Conservation (phyloP, 1,140 invertebrate species). For the Lethocerus indicus region DNA sequence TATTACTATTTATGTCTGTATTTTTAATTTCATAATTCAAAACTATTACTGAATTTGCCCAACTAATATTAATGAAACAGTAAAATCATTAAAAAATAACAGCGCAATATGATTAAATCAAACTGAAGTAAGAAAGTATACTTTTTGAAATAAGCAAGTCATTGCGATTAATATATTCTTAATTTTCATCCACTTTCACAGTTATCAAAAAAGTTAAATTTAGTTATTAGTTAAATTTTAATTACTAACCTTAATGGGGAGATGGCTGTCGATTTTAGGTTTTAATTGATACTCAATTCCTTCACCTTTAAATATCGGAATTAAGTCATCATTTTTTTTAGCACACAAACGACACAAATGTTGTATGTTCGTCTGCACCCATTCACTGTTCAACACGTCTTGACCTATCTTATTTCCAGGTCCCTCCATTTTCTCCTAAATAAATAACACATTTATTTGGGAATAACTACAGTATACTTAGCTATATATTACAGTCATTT, state of each 20-base stretch:
- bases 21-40: not conserved
- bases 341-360: constrained; percentile 39
- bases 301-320: constrained; percentile 36
- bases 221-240: not conserved
- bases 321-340: constrained; percentile 26
- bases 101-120: not conserved
- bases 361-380: too few relatives aligned
- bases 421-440: too few relatives aligned
- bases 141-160: not conserved
- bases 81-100: not conserved
- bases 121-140: not conserved
- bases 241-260: constrained; percentile 33
- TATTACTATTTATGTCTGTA: not conserved
- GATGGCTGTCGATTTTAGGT: constrained; percentile 35
- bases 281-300: constrained; percentile 31
- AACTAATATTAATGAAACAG: not conserved
- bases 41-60: not conserved
- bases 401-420: too few relatives aligned
- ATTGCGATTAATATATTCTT: not conserved
- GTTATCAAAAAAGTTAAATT: not conserved
- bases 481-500: too few relatives aligned
- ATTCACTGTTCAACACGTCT: too few relatives aligned
- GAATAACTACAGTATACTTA: too few relatives aligned
- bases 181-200: not conserved
- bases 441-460: too few relatives aligned